Percentiles rank a stretch among this genome's conserved stretches.
Conservation (phyloP, 23 tunicate species). For the Oikopleura vanhoeffeni region DNA sequence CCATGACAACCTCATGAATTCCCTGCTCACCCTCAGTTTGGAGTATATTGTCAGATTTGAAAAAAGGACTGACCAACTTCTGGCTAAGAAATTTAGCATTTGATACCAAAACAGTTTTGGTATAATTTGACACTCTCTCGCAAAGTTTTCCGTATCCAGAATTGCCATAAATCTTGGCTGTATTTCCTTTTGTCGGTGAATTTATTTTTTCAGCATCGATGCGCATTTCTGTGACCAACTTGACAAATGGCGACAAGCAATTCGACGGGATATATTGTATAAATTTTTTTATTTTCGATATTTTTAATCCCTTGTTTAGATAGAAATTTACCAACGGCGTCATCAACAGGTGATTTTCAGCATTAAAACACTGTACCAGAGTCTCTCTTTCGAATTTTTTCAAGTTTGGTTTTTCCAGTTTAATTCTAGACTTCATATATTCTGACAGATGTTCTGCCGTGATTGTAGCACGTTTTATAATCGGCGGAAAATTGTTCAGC, state of each 20-base stretch:
- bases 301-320: background rate
- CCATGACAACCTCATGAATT: background rate
- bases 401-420: background rate
- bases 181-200: background rate
- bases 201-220: background rate
- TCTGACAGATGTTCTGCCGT: background rate
- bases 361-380: background rate
- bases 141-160: background rate
- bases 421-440: background rate
- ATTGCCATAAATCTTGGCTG: background rate
- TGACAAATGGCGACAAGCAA: background rate
- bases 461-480: background rate
- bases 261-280: background rate
- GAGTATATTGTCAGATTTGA: background rate
- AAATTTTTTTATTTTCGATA: background rate
- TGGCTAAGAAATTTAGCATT: background rate
- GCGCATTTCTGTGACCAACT: background rate
- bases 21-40: background rate
- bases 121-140: background rate
- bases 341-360: background rate
- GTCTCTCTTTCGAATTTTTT: background rate
- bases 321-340: background rate
- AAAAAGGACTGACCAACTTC: background rate
- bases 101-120: background rate
- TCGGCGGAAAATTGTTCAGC: background rate